A percentile compares a stretch with the other conserved stretches of the same genome.
These are phyloP conservation scores for Penaeus chinensis DNA, from an alignment of 1,140 invertebrate species.

Conservation along the genomic window DNA sequence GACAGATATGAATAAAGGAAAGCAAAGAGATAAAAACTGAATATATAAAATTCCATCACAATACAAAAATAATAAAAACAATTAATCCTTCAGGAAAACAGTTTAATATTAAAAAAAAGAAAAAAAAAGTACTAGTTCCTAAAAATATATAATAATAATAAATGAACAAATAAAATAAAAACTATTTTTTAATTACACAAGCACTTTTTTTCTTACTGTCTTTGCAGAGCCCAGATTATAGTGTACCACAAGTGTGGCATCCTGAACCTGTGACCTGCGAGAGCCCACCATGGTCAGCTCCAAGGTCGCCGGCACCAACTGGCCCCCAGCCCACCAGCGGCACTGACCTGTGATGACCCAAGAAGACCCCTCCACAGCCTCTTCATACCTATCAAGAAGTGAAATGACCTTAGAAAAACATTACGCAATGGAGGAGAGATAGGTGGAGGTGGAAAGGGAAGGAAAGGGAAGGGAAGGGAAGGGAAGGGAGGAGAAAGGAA, in stretches of 20 bases:
- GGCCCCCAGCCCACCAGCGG: constrained; percentile 56
- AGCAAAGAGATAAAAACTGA: background rate
- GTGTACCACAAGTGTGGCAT: constrained; percentile 31
- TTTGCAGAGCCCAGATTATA: constrained; percentile 29
- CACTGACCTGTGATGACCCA: constrained; percentile 60
- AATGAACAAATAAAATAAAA: background rate
- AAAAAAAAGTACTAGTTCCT: too few relatives aligned
- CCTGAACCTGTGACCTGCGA: constrained; percentile 47
- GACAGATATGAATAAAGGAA: background rate
- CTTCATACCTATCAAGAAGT: constrained; percentile 50
- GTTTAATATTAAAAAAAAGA: too few relatives aligned
- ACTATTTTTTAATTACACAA: background rate
- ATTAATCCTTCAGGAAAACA: too few relatives aligned
- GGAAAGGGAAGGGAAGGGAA: too few relatives aligned
- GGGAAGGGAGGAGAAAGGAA: too few relatives aligned
- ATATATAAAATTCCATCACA: background rate
- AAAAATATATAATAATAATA: too few relatives aligned
- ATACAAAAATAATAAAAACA: background rate
- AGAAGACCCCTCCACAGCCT: constrained; percentile 58
- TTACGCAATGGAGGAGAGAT: too few relatives aligned
- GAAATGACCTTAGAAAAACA: background rate
- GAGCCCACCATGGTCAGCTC: constrained; percentile 52
- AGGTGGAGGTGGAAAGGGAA: too few relatives aligned
- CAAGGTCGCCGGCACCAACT: constrained; percentile 58
- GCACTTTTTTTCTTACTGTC: constrained; percentile 15